phyloP scores from a whole-genome alignment of 2,113 vertebrate genomes.

The Siphamia tubifer region DNA sequence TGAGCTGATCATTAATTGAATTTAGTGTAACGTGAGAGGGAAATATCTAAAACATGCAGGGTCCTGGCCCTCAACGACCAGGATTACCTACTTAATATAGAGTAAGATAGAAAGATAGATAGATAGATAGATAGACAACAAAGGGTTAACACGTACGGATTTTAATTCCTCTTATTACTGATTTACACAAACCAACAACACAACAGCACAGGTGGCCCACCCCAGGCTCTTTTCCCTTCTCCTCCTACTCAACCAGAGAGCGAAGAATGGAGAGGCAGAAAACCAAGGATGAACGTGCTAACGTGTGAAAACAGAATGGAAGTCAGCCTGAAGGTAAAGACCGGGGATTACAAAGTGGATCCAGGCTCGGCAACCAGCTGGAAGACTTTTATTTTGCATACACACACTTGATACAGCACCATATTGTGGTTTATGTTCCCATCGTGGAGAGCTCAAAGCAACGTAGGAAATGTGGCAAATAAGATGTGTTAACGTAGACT shows the following conservation, averaged over 20 bases:
- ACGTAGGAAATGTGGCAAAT: conserved; percentile 21
- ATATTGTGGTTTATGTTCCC: conserved; percentile 45
- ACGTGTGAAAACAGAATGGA: conserved; percentile 62
- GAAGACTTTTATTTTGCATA: conserved; percentile 43
- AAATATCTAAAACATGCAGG: no score
- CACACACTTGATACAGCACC: conserved; percentile 4
- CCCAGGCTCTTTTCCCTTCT: conserved; percentile 21
- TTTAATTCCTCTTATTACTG: conserved; percentile 53
- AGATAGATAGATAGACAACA: no score
- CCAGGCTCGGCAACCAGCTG: conserved; percentile 56
- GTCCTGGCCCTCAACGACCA: no score
- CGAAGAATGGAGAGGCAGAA: conserved; percentile 12
- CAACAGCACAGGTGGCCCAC: conserved; percentile 55
- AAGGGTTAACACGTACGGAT: conserved; percentile 1
- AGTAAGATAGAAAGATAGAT: no score
- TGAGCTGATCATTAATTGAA: no score
- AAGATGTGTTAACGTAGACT: not conserved
- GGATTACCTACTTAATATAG: no score
- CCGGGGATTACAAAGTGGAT: conserved; percentile 55
- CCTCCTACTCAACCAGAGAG: conserved; percentile 31
- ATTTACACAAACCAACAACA: conserved; percentile 44
- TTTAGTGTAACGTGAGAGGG: no score
- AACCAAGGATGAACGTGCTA: conserved; percentile 37
- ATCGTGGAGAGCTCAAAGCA: conserved; percentile 9
- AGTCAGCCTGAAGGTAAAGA: conserved; percentile 49